Evolutionary conservation across 2,888 invertebrate genomes (phyloP), one percentile per base, ranked within the genome.

Genomic region (Drosophila ochracea): DNA sequence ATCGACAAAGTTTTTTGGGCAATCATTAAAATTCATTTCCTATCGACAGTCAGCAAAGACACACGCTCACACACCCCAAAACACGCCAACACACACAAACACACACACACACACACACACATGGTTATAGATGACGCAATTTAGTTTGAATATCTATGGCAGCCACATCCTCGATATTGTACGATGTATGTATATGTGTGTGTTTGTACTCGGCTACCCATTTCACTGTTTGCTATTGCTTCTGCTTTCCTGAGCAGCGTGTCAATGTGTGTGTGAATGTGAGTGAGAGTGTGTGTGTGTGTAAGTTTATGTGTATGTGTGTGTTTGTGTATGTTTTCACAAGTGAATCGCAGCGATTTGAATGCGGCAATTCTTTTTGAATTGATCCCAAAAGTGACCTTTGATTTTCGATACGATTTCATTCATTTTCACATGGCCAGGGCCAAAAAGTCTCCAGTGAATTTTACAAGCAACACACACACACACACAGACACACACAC

Each of bases 311-410:
- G 19, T 19, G 7, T 19, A 4, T 39, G 39, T 9, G 30, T 52
- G 41, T 55, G 11, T 61, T 33, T 37, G 16, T 52, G 30, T 53
- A 55, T 72, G 37, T 74, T 71, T 78, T 77, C 77, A 81, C 77
- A 86, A 89, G 84, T 89, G 87, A 81, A 89, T 87, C 79, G 70
- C 72, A 89, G 87, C 87, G 89, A 87, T 87, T 89, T 89, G 81
- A 87, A 87, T 87, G 89, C 87, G 89, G 89, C 87, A 87, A 89
- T 87, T 87, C 89, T 87, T 86, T 87, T 87, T 87, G 89, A 87
- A 87, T 87, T 87, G 87, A 87, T 87, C 87, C 87, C 87, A 87
- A 87, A 87, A 87, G 87, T 86, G 87, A 87, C 87, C 87, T 87
- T 89, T 87, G 89, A 87, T 87, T 89, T 84, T 84, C 87, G 89